Conservation (phyloP, 37 sponge, comb jelly and placozoan genomes). For the Axinella damicornis region DNA sequence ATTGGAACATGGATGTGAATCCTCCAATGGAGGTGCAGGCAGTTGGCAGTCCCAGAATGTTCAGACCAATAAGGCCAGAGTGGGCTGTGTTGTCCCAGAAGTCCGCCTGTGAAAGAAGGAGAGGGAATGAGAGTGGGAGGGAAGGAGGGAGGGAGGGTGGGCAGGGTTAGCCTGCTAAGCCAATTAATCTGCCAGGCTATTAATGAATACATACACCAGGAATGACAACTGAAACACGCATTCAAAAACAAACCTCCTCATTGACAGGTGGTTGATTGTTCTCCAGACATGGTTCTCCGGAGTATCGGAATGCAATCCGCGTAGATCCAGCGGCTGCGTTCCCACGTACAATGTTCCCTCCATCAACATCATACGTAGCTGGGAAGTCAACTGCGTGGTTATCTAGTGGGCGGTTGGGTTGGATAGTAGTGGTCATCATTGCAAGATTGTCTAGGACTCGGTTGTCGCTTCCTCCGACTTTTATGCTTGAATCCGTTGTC, state of each 20-base stretch:
- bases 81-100: constrained; percentile 89
- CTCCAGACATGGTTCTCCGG: constrained; percentile 71
- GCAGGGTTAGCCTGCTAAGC: too few species aligned
- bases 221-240: too few species aligned
- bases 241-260: constrained; percentile 9
- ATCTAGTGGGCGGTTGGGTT: constrained; percentile 74
- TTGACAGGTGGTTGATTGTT: constrained; percentile 6
- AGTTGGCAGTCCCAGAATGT: constrained; percentile 58
- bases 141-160: too few species aligned
- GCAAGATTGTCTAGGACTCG: constrained; percentile 63
- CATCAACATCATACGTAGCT: constrained; percentile 85
- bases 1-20: constrained; percentile 72
- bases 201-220: too few species aligned
- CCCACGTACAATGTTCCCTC: constrained; percentile 46
- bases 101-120: constrained; percentile 46
- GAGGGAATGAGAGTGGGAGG: too few species aligned
- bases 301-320: constrained; percentile 60
- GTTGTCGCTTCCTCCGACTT: constrained; percentile 63
- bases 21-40: constrained; percentile 78
- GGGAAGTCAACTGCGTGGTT: constrained; percentile 93
- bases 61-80: constrained; percentile 69
- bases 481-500: constrained; percentile 75
- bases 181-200: too few species aligned
- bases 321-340: constrained; percentile 87
- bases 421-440: constrained; percentile 74